Evolutionary conservation across 2,797 vertebrate genomes (phyloP), one percentile per base, ranked within the genome.

Genomic region (Perodicticus potto): DNA sequence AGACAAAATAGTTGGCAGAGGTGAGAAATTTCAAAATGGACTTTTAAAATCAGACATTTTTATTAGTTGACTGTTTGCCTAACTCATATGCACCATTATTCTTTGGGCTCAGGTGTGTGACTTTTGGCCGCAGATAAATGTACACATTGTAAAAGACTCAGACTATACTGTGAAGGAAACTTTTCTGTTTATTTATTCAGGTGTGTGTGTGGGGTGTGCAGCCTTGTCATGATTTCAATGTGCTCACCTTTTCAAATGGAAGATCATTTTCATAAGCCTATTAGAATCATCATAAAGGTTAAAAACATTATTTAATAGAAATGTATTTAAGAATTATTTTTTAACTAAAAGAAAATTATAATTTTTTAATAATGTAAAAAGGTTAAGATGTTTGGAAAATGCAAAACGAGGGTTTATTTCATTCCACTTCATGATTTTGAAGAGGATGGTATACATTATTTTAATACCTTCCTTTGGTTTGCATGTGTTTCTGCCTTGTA

Each of bases 1-100:
- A 32, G 98, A 98, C 94, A 95, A 92, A 0, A 81, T 98, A n/a
- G 81, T 99, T 86, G 98, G 99, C 67, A 99, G 97, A 99, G 99
- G 99, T 99, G 97, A 97, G 98, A 94, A 96, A 94, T 93, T 94
- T 37, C 3, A 45, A 96, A 95, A 84, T 9, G 74, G 9, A 78
- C 11, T n/a, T 88, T 91, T 86, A 43, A 23, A 88, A 85, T 59
- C 4, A 84, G 23, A 83, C 55, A 25, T 23, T 63, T 59, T 55
- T 77, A 12, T 86, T 87, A 49, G 8, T 55, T 83, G 49, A 19
- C 53, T 40, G 0, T 69, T 82, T 83, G 2, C 37, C 14, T 72
- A 45, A 34, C 17, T 89, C 16, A 23, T 20, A 22, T 7, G 27
- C 19, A 37, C 23, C 29, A 16, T 77, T 10, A 2, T n/a, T 92